Base-by-base conservation (phyloP, 2,888 invertebrate genomes). In the Dilophus febrilis region DNA sequence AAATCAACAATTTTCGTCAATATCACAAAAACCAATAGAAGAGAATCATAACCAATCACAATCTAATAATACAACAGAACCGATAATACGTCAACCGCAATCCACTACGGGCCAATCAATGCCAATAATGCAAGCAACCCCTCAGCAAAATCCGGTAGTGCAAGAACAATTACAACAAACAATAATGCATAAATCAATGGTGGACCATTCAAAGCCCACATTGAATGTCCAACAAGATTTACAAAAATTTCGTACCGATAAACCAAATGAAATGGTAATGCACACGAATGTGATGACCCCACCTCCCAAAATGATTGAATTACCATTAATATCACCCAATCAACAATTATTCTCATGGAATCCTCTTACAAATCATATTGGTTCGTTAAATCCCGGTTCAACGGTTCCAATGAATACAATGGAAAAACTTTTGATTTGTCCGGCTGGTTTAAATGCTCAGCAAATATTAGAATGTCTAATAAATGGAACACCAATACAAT, bases 371-470 rank as follows among this genome's bases (percentile, higher is more conserved):
- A 64, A 61, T 51, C 61, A 63, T 45, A 63, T 63, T n/a, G 62
- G 63, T 4, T 59, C 61, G 28, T 57, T 64, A 30, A 57, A 56
- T 48, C 55, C 63, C 3, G 55, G 53, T 2, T 60, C 63, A 3
- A 56, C 61, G 0, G 60, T 62, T 1, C 56, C 63, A 2, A 51
- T 63, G 31, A 58, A 57, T 2, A 59, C 63, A n/a, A 53, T 60
- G 48, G 63, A 63, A 44, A 52, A 60, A 3, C 41, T 63, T 27
- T 44, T 63, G 16, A 63, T 63, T 28, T 64, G 61, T 2, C 63
- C 63, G 0, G 59, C 59, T 2, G 63, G 63, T 11, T 62, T 63
- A 8, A 62, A 61, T 51, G 61, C 63, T 1, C 61, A 64, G 42
- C 64, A 63, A 45, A 40, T 63, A 44, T 58, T 60, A 1, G 59